These are phyloP conservation scores for Heteromyza rotundicornis DNA, from an alignment of 2,888 invertebrate species.

Conservation along the genomic window DNA sequence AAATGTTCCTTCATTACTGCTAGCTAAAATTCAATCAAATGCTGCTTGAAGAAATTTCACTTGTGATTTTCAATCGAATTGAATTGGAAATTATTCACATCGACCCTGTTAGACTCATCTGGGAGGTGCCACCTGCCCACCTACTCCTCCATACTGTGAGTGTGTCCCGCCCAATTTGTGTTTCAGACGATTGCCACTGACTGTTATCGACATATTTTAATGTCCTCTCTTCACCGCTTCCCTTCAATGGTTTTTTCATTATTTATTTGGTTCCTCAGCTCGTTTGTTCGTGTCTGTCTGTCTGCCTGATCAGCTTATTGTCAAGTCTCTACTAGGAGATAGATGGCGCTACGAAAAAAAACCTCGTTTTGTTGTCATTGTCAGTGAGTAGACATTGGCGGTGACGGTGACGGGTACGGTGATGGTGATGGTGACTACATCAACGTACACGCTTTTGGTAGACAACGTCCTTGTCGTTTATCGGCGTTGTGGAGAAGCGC, in stretches of 20 bases:
- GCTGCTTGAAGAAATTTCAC: slow-evolving; percentile 31
- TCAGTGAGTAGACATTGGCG: too few species aligned
- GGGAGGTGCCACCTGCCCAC: too few species aligned
- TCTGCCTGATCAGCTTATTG: slow-evolving; percentile 26
- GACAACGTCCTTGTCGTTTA: neutral
- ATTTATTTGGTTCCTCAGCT: neutral
- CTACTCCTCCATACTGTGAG: too few species aligned
- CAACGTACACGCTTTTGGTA: too few species aligned
- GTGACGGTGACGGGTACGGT: too few species aligned
- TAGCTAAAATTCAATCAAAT: slow-evolving; percentile 49
- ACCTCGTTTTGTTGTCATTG: too few species aligned
- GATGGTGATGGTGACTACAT: too few species aligned
- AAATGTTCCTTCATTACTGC: too few species aligned
- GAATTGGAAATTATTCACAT: slow-evolving; percentile 21
- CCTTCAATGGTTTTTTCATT: too few species aligned
- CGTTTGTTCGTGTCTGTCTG: slow-evolving; percentile 2
- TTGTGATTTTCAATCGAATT: slow-evolving; percentile 34
- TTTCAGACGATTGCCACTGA: slow-evolving; percentile 1
- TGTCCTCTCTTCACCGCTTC: slow-evolving; percentile 27
- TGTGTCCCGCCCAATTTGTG: neutral
- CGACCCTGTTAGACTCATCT: slow-evolving; percentile 17
- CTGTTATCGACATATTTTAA: slow-evolving; percentile 38
- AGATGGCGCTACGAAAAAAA: slow-evolving; percentile 35
- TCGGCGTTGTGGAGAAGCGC: neutral
- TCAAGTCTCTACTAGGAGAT: slow-evolving; percentile 8